Percentiles rank a stretch among this genome's conserved stretches.
Evolutionary conservation across 2,113 vertebrate genomes (phyloP).

Genomic region (Melanostigma gelatinosum): DNA sequence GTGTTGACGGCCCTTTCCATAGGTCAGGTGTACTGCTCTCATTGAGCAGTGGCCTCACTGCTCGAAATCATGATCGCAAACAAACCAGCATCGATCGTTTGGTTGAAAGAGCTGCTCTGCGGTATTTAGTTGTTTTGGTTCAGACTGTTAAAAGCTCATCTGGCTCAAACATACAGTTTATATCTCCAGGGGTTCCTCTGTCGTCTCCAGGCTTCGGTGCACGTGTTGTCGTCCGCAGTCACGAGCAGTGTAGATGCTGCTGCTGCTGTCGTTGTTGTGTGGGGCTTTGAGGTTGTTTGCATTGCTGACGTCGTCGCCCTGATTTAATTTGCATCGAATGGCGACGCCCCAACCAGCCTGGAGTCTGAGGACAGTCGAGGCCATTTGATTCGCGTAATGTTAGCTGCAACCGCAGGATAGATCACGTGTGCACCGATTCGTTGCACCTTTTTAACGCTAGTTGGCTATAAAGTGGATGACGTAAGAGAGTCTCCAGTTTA

Average conservation of each 20-base stretch:
- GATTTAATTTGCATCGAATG: constrained; percentile 7
- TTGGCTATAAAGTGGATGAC: background rate
- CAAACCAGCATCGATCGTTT: no score
- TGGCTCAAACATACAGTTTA: constrained; percentile 22
- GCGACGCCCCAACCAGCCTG: background rate
- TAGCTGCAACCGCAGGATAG: no score
- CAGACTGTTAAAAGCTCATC: constrained; percentile 29
- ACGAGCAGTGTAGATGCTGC: constrained; percentile 7
- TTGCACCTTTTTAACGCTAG: background rate
- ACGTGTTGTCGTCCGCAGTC: constrained; percentile 26
- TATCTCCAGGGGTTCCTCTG: constrained; percentile 10
- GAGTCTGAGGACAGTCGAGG: background rate
- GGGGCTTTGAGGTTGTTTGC: constrained; percentile 13
- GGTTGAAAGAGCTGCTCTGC: background rate
- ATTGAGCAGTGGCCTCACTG: background rate
- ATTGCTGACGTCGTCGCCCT: constrained; percentile 15
- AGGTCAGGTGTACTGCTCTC: constrained; percentile 4
- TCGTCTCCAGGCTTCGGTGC: constrained; percentile 13
- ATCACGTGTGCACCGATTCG: background rate
- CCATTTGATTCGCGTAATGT: background rate
- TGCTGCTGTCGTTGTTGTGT: background rate
- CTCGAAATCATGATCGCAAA: background rate
- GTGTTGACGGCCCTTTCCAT: background rate
- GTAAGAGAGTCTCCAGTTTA: background rate
- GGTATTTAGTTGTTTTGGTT: background rate